phyloP scores from a whole-genome alignment of 2,113 vertebrate genomes.

The Archocentrus centrarchus region DNA sequence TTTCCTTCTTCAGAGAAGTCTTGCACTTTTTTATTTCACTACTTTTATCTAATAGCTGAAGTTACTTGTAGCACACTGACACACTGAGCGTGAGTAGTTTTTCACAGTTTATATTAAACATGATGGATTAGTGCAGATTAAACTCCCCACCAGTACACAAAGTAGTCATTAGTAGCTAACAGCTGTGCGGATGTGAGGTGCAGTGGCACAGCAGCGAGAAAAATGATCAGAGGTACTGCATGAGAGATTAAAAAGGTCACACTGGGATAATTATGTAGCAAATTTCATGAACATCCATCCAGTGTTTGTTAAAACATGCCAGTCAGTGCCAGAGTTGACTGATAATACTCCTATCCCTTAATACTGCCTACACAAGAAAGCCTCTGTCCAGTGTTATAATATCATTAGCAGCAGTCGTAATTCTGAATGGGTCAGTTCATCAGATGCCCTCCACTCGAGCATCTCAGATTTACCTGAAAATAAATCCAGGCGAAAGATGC shows the following conservation, averaged over 20 bases:
- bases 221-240: background rate
- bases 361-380: background rate
- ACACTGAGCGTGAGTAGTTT: background rate
- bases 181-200: background rate
- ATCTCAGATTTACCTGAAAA: background rate
- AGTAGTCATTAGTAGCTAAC: background rate
- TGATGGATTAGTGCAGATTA: background rate
- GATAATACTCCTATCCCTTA: background rate
- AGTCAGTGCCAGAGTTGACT: background rate
- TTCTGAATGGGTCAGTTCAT: background rate
- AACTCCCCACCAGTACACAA: background rate
- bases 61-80: background rate
- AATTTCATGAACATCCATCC: background rate
- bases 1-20: background rate
- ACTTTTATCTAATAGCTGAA: background rate
- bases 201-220: background rate
- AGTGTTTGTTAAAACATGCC: background rate
- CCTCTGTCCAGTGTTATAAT: background rate
- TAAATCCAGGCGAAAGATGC: too few relatives aligned
- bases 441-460: background rate
- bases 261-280: background rate
- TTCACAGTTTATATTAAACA: conserved; percentile 5
- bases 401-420: background rate
- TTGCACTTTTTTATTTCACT: background rate
- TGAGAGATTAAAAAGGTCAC: background rate